A percentile compares a stretch with the other conserved stretches of the same genome.
These are phyloP conservation scores for Nycteola revayana DNA, from an alignment of 2,888 invertebrate species.

Conservation along the genomic window DNA sequence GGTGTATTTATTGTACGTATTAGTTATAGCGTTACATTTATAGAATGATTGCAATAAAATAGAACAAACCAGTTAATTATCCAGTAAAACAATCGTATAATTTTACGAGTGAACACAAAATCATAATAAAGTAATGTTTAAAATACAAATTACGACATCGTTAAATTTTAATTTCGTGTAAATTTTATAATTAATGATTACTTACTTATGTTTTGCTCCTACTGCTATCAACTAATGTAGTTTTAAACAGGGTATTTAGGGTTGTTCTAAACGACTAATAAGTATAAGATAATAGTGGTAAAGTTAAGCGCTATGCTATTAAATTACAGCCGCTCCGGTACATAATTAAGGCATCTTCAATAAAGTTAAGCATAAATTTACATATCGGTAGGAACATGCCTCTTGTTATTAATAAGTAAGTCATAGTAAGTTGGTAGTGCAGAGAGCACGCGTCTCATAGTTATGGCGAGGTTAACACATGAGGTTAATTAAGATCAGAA, in stretches of 20 bases:
- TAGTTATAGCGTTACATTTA: too few relatives aligned
- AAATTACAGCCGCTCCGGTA: slow-evolving; percentile 44
- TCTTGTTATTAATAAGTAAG: slow-evolving; percentile 62
- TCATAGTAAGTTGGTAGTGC: slow-evolving; percentile 51
- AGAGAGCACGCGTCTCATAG: slow-evolving; percentile 58
- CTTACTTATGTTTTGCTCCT: too few relatives aligned
- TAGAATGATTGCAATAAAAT: too few relatives aligned
- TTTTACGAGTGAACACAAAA: slow-evolving; percentile 16
- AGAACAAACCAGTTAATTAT: too few relatives aligned
- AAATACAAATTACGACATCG: slow-evolving; percentile 15
- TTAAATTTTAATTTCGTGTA: slow-evolving; percentile 10
- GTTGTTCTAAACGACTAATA: slow-evolving; percentile 9
- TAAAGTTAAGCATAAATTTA: slow-evolving; percentile 68
- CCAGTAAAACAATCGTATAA: slow-evolving; percentile 18
- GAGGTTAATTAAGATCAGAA: slow-evolving; percentile 79
- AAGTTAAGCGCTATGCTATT: slow-evolving; percentile 40
- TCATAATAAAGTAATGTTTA: slow-evolving; percentile 17
- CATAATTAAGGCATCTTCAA: slow-evolving; percentile 60
- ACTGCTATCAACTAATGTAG: too few relatives aligned
- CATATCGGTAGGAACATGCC: slow-evolving; percentile 56
- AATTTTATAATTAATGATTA: too few relatives aligned
- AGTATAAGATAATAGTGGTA: slow-evolving; percentile 24
- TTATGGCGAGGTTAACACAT: slow-evolving; percentile 73
- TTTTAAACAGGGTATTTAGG: slow-evolving; percentile 10
- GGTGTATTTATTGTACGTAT: too few relatives aligned